phyloP scores from a whole-genome alignment of 2,888 invertebrate species.

The Nipponacmea schrenckii region DNA sequence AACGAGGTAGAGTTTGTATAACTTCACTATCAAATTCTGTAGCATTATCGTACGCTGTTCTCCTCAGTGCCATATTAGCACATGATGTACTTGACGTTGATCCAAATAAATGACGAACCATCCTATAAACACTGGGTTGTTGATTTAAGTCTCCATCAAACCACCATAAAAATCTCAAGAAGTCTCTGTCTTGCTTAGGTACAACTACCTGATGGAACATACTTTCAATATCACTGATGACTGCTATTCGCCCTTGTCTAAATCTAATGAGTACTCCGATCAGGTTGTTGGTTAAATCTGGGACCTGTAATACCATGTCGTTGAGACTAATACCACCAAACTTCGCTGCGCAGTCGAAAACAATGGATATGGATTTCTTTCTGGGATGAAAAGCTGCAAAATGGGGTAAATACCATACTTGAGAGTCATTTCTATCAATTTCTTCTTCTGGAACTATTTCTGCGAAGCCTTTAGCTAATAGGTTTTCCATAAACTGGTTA shows the following conservation, averaged over 20 bases:
- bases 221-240: slow-evolving; percentile 22
- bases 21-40: not conserved
- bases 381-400: slow-evolving; percentile 13
- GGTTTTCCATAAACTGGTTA: slow-evolving; percentile 10
- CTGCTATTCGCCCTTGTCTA: slow-evolving; percentile 14
- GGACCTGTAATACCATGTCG: slow-evolving; percentile 15
- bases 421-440: not conserved
- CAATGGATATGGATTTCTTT: slow-evolving; percentile 13
- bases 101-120: slow-evolving; percentile 23
- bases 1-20: no score
- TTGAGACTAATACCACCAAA: slow-evolving; percentile 19
- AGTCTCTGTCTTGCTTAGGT: slow-evolving; percentile 12
- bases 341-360: slow-evolving; percentile 19
- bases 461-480: slow-evolving; percentile 13
- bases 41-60: not conserved
- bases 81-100: slow-evolving; percentile 16
- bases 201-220: slow-evolving; percentile 26
- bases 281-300: slow-evolving; percentile 17
- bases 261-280: slow-evolving; percentile 11
- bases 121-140: slow-evolving; percentile 10
- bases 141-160: slow-evolving; percentile 4
- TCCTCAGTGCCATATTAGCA: slow-evolving; percentile 19
- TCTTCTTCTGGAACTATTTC: not conserved
- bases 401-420: slow-evolving; percentile 10
- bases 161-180: slow-evolving; percentile 26